Percentiles rank a stretch among this genome's conserved stretches.
phyloP scores from a whole-genome alignment of 2,888 invertebrate genomes.

The Cerastoderma edule region DNA sequence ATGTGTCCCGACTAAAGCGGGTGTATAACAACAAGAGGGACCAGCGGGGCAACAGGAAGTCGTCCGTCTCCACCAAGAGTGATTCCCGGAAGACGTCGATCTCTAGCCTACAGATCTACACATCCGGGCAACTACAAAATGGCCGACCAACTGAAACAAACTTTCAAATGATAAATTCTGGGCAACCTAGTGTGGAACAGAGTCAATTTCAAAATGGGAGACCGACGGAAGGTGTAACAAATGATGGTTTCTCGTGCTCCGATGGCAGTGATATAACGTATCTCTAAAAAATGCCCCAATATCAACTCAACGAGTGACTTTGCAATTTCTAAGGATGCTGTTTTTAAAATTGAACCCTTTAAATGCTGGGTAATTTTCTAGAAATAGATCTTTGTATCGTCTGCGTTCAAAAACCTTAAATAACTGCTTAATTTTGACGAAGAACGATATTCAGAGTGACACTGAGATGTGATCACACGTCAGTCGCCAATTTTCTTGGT shows the following conservation, averaged over 20 bases:
- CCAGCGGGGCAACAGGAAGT: slow-evolving; percentile 16
- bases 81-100: slow-evolving; percentile 30
- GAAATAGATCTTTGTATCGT: too few relatives aligned
- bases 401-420: too few relatives aligned
- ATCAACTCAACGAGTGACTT: neutral
- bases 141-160: too few relatives aligned
- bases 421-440: too few relatives aligned
- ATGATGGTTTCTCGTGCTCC: neutral
- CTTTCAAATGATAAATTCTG: too few relatives aligned
- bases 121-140: neutral
- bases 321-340: neutral
- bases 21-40: slow-evolving; percentile 8
- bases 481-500: too few relatives aligned
- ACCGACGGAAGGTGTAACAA: neutral
- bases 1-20: neutral
- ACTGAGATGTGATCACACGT: too few relatives aligned
- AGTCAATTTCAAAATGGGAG: too few relatives aligned
- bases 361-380: too few relatives aligned
- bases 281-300: neutral
- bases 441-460: too few relatives aligned
- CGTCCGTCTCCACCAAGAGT: slow-evolving; percentile 16
- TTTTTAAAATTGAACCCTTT: too few relatives aligned
- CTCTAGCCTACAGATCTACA: slow-evolving; percentile 22
- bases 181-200: too few relatives aligned
- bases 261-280: neutral